Evolutionary conservation across 2,888 invertebrate genomes (phyloP).

Genomic region (Sinhomidia bicolor): DNA sequence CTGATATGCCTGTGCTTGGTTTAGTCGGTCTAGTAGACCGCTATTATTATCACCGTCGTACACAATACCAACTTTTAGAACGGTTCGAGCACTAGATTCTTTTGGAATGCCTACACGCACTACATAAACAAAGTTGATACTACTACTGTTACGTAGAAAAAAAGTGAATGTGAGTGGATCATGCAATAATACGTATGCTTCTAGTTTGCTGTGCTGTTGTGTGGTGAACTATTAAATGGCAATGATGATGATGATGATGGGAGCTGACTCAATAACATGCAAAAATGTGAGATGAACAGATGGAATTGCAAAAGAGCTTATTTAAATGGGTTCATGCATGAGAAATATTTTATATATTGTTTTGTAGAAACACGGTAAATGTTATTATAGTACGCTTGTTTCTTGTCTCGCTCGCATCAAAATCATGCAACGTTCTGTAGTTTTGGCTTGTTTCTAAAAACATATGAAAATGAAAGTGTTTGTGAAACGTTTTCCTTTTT

Average conservation of each 20-base stretch:
- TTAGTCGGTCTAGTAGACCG: background rate
- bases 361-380: too few relatives aligned
- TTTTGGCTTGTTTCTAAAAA: background rate
- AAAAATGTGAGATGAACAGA: background rate
- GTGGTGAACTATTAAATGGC: background rate
- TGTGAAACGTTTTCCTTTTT: background rate
- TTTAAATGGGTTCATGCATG: background rate
- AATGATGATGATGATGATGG: background rate
- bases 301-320: background rate
- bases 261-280: background rate
- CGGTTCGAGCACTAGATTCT: background rate
- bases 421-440: background rate
- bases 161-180: background rate
- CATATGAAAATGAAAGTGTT: constrained; percentile 3
- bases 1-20: background rate
- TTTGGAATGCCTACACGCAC: background rate
- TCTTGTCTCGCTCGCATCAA: background rate
- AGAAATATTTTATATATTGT: background rate
- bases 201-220: background rate
- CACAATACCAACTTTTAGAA: background rate
- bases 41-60: background rate
- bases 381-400: background rate
- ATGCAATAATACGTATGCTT: background rate
- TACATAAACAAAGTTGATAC: background rate
- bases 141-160: background rate